phyloP scores from a whole-genome alignment of 2,113 vertebrate species.

The Hystrix brachyura region DNA sequence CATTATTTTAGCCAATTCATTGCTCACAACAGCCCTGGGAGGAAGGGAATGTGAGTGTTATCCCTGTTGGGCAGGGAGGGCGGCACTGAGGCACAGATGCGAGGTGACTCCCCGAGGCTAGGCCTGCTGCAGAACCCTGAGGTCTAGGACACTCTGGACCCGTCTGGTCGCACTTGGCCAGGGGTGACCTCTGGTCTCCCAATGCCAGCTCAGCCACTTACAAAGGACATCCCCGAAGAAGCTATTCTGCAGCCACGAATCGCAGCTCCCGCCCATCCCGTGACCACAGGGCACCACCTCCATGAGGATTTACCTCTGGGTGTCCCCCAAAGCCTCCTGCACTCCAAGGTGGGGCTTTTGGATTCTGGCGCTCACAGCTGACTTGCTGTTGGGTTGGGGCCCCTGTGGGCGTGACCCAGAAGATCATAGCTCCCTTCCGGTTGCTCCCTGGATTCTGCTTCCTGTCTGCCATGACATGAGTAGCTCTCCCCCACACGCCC shows the following conservation, averaged over 20 bases:
- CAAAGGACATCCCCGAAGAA: neutral
- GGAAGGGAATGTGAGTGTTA: neutral
- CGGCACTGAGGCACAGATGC: neutral
- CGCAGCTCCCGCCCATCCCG: neutral
- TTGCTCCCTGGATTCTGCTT: neutral
- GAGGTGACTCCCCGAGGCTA: neutral
- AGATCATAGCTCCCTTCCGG: neutral
- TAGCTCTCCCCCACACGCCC: neutral
- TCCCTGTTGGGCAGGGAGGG: neutral
- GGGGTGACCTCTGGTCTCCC: neutral
- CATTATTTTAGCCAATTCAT: neutral
- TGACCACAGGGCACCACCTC: neutral
- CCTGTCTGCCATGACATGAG: neutral
- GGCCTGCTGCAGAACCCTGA: neutral
- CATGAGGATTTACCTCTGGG: fast-evolving
- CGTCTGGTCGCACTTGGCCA: neutral
- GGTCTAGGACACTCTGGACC: neutral
- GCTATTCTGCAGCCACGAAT: neutral
- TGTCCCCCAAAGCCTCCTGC: neutral
- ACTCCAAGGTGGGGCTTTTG: neutral
- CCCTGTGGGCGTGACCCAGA: neutral
- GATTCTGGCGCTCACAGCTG: neutral
- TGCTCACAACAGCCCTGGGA: neutral
- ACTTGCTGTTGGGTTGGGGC: neutral
- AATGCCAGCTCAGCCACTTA: neutral